Evolutionary conservation across 2,797 vertebrate species (phyloP), one percentile per base, ranked within the genome.

Genomic region (Coregonus suidteri): DNA sequence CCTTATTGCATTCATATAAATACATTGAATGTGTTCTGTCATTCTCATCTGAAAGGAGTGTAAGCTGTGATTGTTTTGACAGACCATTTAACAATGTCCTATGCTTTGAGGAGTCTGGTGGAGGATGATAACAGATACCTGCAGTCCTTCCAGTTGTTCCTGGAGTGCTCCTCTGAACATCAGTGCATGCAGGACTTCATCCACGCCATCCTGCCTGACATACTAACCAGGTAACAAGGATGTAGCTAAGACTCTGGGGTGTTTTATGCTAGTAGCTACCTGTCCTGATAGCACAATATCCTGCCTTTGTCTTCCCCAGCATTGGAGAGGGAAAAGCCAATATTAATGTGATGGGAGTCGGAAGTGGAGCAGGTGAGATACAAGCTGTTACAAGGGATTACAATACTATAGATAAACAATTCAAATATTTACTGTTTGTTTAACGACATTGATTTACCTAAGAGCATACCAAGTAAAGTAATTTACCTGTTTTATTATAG

Each of bases 281-380:
- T 65, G 25, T 65, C 62, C 25, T 30, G 25, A 65, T 25, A 20
- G 13, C 54, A 56, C 5, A 56, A 56, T 56, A 56, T 56, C 18
- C 14, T 41, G 41, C 41, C 41, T 54, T 41, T 41, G 53, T 54
- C 85, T 54, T 77, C 78, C 85, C 73, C 89, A 98, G 97, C 74
- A 88, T 97, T 78, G 96, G 95, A 85, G 81, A 92, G 0, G 93
- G 90, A 83, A 97, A 96, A 84, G 76, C 93, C 79, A 80, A 91
- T 89, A 91, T 98, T 80, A 95, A 96, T 84, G 90, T 98, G 81
- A 93, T 98, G 25, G 97, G 97, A 1, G 87, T 98, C 75, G 97
- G 97, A 65, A 95, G 96, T 80, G 96, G 97, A 82, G 90, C 95
- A 89, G 97, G 97, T 98, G 93, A 85, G 18, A 5, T 4, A 56